Evolutionary conservation across 2,797 vertebrate genomes (phyloP), one percentile per base, ranked within the genome.

Genomic region (Pygocentrus nattereri): DNA sequence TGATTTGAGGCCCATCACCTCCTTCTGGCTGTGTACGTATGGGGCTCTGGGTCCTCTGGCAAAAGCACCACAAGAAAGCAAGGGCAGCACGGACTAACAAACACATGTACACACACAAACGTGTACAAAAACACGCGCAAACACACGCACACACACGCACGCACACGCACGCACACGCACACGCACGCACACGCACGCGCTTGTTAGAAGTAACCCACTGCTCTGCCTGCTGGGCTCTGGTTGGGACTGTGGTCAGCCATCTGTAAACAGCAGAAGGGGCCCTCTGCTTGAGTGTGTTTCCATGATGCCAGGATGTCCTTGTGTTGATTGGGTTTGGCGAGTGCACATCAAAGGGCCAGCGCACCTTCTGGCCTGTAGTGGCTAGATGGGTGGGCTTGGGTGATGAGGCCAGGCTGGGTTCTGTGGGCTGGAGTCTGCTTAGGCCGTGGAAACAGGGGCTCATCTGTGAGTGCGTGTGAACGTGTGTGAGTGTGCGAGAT

Each of bases 31-130:
- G 56, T 84, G 65, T 44, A 76, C 23, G 80, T 78, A 41, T 65
- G 49, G 79, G 80, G 72, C 65, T 83, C 61, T 65, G 80, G 76
- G 80, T 79, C 81, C 56, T 85, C 73, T 79, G 81, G 81, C 65
- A 79, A 85, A 80, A 85, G 83, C 86, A 87, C 86, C 86, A 85
- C 79, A 77, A 79, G n/a, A 65, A 58, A 83, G 74, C 76, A 80
- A 80, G 54, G 65, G 74, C 78, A 79, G 83, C 70, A 73, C 62
- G 19, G 52, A 83, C 49, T 21, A 30, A 79, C 83, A 76, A 62
- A 76, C 34, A 76, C 50, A 61, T 67, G 21, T 6, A 76, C 59
- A 74, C 19, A 56, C 58, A 59, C 38, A 73, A 2, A 34, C 54
- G 7, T n/a, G 4, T 10, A 69, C 62, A 19, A 49, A 52, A 65